Percentiles rank a stretch among this genome's conserved stretches.
Evolutionary conservation across 2,888 invertebrate species (phyloP).

Genomic region (Chymomyza fuscimana): DNA sequence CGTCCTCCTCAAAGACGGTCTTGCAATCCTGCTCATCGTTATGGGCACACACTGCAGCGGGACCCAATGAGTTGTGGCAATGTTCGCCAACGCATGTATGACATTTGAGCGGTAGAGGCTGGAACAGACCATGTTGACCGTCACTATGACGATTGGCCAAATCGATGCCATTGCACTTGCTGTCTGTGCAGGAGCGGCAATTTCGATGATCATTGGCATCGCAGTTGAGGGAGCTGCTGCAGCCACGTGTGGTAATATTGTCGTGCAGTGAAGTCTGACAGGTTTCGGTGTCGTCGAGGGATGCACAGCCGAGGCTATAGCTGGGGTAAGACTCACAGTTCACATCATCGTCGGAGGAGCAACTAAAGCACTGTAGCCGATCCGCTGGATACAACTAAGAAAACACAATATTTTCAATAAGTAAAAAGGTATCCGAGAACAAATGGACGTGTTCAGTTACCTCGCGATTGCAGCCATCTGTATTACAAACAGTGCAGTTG

Average conservation of each 20-base stretch:
- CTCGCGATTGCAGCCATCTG: slow-evolving; percentile 71
- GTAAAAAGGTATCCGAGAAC: not conserved
- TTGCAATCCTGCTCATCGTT: slow-evolving; percentile 72
- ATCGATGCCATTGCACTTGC: slow-evolving; percentile 72
- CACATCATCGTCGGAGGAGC: slow-evolving; percentile 64
- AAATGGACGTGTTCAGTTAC: slow-evolving; percentile 40
- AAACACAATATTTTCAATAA: not conserved
- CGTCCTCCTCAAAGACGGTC: slow-evolving; percentile 69
- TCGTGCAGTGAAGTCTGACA: slow-evolving; percentile 61
- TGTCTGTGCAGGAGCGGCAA: slow-evolving; percentile 69
- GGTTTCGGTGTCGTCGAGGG: slow-evolving; percentile 57
- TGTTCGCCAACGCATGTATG: slow-evolving; percentile 68
- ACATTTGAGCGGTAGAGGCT: slow-evolving; percentile 71
- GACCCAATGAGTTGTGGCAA: slow-evolving; percentile 68
- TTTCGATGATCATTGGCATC: slow-evolving; percentile 57
- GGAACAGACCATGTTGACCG: slow-evolving; percentile 73
- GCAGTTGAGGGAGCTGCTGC: slow-evolving; percentile 66
- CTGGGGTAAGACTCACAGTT: slow-evolving; percentile 70
- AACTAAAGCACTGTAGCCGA: slow-evolving; percentile 70
- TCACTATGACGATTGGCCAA: slow-evolving; percentile 68
- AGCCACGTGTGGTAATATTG: slow-evolving; percentile 73
- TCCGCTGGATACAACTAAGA: slow-evolving; percentile 71
- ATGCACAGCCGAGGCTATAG: slow-evolving; percentile 49
- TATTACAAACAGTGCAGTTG: slow-evolving; percentile 62
- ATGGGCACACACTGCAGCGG: slow-evolving; percentile 48